Conservation (phyloP, 1,140 invertebrate genomes). For the Hyposmocoma kahamanoa region DNA sequence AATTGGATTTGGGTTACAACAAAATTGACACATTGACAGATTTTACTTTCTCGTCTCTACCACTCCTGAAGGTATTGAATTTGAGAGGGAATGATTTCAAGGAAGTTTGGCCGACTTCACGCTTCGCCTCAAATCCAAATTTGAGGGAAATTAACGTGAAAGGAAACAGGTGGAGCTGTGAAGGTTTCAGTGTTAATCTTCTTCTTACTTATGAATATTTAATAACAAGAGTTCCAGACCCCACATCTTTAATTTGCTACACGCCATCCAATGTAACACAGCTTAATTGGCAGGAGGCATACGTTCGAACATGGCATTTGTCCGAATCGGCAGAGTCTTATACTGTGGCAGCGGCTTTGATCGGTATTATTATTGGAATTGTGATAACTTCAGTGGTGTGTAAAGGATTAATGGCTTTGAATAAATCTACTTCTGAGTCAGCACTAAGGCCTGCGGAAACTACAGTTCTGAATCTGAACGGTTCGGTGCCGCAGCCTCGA, state of each 20-base stretch:
- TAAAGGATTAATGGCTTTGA: conserved; percentile 71
- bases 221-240: conserved; percentile 66
- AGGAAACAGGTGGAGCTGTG: conserved; percentile 83
- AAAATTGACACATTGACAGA: conserved; percentile 65
- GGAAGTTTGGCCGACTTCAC: conserved; percentile 71
- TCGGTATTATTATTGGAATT: conserved; percentile 69
- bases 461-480: conserved; percentile 66
- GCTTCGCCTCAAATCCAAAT: conserved; percentile 76
- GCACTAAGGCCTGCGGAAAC: conserved; percentile 67
- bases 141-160: conserved; percentile 75
- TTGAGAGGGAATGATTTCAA: conserved; percentile 80
- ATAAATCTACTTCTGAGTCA: conserved; percentile 63
- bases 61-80: conserved; percentile 74
- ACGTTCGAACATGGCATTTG: conserved; percentile 75
- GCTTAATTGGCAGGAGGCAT: conserved; percentile 79
- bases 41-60: conserved; percentile 72
- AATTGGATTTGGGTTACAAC: conserved; percentile 74
- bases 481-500: conserved; percentile 63
- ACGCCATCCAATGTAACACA: conserved; percentile 77
- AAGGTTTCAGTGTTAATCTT: conserved; percentile 75
- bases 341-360: conserved; percentile 75
- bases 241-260: conserved; percentile 69
- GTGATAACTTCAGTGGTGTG: conserved; percentile 70
- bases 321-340: conserved; percentile 55
- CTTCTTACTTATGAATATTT: conserved; percentile 76